Evolutionary conservation across 37 sponge, comb jelly and placozoan genomes (phyloP), one percentile per base, ranked within the genome.

Genomic region (Haliclona indistincta): DNA sequence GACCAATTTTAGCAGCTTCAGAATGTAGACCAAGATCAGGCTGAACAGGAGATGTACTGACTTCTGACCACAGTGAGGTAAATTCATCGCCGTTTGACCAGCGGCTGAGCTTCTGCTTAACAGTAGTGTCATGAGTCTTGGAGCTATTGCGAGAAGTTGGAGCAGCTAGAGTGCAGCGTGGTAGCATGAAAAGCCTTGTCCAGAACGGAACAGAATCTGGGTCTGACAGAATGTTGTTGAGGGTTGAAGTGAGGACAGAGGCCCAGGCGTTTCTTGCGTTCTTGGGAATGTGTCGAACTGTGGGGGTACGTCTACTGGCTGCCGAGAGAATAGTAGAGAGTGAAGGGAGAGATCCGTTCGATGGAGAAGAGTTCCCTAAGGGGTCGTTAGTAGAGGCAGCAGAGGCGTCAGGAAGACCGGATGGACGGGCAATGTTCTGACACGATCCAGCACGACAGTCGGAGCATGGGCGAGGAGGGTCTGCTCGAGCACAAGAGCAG

Each of bases 1-100:
- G 43, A 74, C 74, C 40, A 2, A 74, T 43, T 38, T 74, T 33
- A 33, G 74, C 43, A 15, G 36, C 2, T 1, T 42, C 10, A n/a
- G 56, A 30, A 58, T 39, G 28, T n/a, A 60, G 60, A 32, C 60
- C 60, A 2, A 2, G 25, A 25, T 43, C 41, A 5, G 61, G 1
- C 8, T 8, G 22, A 1, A 7, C 5, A 58, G 74, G 3, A 23
- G 38, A 44, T 58, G 54, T 19, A 74, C 38, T 5, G 36, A 47
- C 49, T 47, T 47, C 13, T 47, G 49, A 8, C 49, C 49, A 47
- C 13, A 47, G 49, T 17, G 49, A 47, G 13, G 13, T 8, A 47
- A 17, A 47, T n/a, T n/a, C n/a, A 47, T 47, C 49, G 13, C 49
- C 49, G 13, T 13, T 47, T 47, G 13, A 17, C 49, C 49, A 47